A percentile compares a stretch with the other conserved stretches of the same genome.
phyloP scores from a whole-genome alignment of 2,113 vertebrate genomes.

The Nansenia antarctica region DNA sequence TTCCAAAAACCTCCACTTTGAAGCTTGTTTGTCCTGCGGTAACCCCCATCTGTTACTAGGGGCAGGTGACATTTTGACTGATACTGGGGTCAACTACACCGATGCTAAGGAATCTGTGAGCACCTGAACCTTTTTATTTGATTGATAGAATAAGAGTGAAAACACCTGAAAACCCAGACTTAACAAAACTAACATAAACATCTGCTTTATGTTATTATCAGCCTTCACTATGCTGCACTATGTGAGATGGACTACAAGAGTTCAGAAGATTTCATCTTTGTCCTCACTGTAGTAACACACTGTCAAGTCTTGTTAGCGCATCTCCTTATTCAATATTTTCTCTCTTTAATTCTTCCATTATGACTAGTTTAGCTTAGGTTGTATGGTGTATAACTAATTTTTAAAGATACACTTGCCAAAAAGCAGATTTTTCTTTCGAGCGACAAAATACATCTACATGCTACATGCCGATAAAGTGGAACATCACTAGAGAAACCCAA shows the following conservation, averaged over 20 bases:
- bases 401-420: neutral
- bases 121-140: neutral
- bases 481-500: too few relatives aligned
- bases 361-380: neutral
- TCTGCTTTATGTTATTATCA: conserved; percentile 36
- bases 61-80: conserved; percentile 3
- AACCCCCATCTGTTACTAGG: conserved; percentile 4
- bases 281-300: neutral
- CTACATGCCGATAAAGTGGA: too few relatives aligned
- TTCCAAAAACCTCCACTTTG: conserved; percentile 10
- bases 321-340: neutral
- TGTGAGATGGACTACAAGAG: neutral
- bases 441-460: neutral
- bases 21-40: conserved; percentile 1
- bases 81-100: neutral
- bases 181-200: conserved; percentile 36
- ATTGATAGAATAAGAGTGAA: conserved; percentile 17
- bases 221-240: neutral
- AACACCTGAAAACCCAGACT: conserved; percentile 38
- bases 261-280: neutral
- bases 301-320: neutral
- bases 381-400: neutral
- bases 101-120: conserved; percentile 9
- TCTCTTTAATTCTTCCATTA: too few relatives aligned
- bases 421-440: neutral